Evolutionary conservation across 2,113 vertebrate genomes (phyloP).

Genomic region (Steatornis caripensis): DNA sequence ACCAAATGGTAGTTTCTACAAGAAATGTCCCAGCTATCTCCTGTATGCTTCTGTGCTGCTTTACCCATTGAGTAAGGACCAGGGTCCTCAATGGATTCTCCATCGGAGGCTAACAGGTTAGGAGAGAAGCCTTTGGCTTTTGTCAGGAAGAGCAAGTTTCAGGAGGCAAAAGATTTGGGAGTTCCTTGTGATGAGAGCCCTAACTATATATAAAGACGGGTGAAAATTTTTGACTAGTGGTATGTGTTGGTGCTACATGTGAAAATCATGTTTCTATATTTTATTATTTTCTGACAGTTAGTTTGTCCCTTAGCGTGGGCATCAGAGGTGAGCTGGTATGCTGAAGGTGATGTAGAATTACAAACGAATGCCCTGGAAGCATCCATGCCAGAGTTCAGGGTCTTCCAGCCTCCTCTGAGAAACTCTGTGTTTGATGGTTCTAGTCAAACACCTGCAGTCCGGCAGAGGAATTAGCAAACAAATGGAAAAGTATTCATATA

Average conservation of each 20-base stretch:
- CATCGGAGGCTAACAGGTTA: background rate
- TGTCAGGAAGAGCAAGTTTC: background rate
- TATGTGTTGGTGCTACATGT: background rate
- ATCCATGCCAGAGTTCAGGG: background rate
- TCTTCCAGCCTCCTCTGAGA: background rate
- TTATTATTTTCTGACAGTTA: background rate
- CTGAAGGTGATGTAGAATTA: background rate
- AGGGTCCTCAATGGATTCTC: background rate
- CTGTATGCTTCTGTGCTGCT: background rate
- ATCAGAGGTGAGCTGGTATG: background rate
- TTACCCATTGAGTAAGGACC: background rate
- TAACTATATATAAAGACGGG: background rate
- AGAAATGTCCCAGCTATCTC: background rate
- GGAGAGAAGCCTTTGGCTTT: background rate
- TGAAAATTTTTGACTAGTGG: background rate
- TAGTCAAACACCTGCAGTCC: background rate
- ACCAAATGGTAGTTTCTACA: background rate
- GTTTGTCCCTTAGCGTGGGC: background rate
- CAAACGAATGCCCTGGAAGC: background rate
- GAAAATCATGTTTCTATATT: background rate
- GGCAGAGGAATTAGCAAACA: background rate
- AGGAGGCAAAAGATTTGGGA: background rate
- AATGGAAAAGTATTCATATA: background rate
- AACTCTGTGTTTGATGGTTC: background rate
- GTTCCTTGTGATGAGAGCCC: background rate